A percentile compares a stretch with the other conserved stretches of the same genome.
phyloP scores from a whole-genome alignment of 2,888 invertebrate genomes.

The Ligdia adustata region DNA sequence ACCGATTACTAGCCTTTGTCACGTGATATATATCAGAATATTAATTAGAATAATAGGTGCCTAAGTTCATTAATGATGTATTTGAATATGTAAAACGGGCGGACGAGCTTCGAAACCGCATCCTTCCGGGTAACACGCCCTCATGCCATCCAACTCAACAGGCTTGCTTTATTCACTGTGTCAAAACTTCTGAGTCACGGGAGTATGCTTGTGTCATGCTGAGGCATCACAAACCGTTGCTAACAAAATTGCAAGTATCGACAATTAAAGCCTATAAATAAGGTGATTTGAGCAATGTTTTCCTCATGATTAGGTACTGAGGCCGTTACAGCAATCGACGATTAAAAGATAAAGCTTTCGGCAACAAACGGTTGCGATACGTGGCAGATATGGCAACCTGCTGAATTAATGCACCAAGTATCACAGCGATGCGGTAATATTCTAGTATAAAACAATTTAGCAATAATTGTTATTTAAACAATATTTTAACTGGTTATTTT shows the following conservation, averaged over 20 bases:
- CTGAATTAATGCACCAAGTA: constrained; percentile 34
- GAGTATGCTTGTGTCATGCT: not conserved
- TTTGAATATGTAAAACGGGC: too few species aligned
- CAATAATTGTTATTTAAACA: too few species aligned
- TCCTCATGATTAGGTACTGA: constrained; percentile 26
- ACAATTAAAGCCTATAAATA: constrained; percentile 24
- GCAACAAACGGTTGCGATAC: constrained; percentile 30
- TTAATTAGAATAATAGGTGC: too few species aligned
- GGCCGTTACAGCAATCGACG: constrained; percentile 34
- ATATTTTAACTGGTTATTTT: too few species aligned
- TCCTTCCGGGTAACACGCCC: too few species aligned
- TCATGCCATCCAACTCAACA: too few species aligned
- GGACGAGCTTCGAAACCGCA: too few species aligned
- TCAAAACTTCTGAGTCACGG: not conserved
- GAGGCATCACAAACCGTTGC: not conserved
- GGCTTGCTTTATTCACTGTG: too few species aligned
- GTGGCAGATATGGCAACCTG: constrained; percentile 29
- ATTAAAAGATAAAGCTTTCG: constrained; percentile 26
- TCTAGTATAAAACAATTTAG: too few species aligned
- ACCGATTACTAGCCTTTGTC: too few species aligned
- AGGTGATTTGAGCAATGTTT: constrained; percentile 27
- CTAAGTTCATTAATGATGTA: too few species aligned
- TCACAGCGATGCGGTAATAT: constrained; percentile 24
- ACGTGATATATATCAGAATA: too few species aligned
- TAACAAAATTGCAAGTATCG: constrained; percentile 3